A percentile compares a stretch with the other conserved stretches of the same genome.
Evolutionary conservation across 2,888 invertebrate genomes (phyloP).

Genomic region (Lordiphosa fenestrarum): DNA sequence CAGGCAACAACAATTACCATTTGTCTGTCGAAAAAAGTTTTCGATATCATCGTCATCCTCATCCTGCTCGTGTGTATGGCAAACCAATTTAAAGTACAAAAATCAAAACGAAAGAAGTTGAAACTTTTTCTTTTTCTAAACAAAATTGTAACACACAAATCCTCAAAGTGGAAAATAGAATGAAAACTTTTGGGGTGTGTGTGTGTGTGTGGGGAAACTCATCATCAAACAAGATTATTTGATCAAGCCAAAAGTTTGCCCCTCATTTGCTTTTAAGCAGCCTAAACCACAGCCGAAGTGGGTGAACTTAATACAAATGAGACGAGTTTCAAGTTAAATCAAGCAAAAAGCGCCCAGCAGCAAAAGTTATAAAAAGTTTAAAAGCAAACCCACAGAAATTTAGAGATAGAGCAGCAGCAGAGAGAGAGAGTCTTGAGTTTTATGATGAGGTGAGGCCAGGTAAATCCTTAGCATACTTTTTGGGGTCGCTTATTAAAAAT

Average conservation of each 20-base stretch:
- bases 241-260: constrained; percentile 58
- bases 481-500: too few relatives aligned
- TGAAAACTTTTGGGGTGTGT: constrained; percentile 58
- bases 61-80: constrained; percentile 40
- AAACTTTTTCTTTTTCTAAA: constrained; percentile 47
- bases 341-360: constrained; percentile 34
- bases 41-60: constrained; percentile 15
- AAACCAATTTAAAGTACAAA: constrained; percentile 70
- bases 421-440: too few relatives aligned
- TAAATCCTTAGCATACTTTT: constrained; percentile 7
- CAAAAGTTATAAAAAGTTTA: constrained; percentile 29
- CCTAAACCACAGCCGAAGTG: constrained; percentile 32
- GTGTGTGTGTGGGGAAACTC: constrained; percentile 53
- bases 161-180: constrained; percentile 71
- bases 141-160: constrained; percentile 69
- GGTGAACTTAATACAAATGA: constrained; percentile 72
- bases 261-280: constrained; percentile 63
- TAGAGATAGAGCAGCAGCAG: background rate
- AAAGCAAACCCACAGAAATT: constrained; percentile 10
- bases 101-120: constrained; percentile 64
- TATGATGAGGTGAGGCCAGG: background rate
- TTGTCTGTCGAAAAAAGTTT: constrained; percentile 13
- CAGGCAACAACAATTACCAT: too few relatives aligned
- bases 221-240: constrained; percentile 75
- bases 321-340: constrained; percentile 72